Evolutionary conservation across 2,888 invertebrate genomes (phyloP).

Genomic region (Halocaridina rubra): DNA sequence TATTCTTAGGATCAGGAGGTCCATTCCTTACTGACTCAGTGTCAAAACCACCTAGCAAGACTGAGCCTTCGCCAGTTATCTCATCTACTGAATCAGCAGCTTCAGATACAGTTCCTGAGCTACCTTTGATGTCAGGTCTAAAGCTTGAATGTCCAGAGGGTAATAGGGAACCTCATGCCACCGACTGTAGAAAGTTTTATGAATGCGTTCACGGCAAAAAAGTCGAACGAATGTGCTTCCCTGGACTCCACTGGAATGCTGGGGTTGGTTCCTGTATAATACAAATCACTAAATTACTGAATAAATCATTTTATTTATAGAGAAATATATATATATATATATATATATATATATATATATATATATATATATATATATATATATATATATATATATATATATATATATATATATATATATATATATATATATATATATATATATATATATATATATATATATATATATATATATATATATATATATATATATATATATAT

Average conservation of each 20-base stretch:
- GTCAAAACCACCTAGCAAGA: too few relatives aligned
- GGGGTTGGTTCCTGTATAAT: too few relatives aligned
- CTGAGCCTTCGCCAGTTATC: too few relatives aligned
- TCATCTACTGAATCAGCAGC: too few relatives aligned
- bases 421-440: not conserved
- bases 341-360: not conserved
- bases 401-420: not conserved
- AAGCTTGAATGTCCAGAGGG: not conserved
- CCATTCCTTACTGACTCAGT: too few relatives aligned
- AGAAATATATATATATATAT: not conserved
- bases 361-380: not conserved
- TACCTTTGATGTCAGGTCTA: not conserved
- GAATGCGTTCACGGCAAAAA: slow-evolving; percentile 39
- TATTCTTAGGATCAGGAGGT: too few relatives aligned
- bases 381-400: not conserved
- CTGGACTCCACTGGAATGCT: slow-evolving; percentile 50
- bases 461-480: slow-evolving; percentile 39
- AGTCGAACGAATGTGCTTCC: slow-evolving; percentile 22
- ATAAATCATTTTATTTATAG: not conserved
- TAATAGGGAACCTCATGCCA: not conserved
- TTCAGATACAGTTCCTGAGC: too few relatives aligned
- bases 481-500: slow-evolving; percentile 39
- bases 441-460: not conserved
- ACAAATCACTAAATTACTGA: not conserved
- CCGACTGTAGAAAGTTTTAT: slow-evolving; percentile 50